Base-by-base conservation (phyloP, 2,797 vertebrate genomes). In the Sternotherus odoratus region DNA sequence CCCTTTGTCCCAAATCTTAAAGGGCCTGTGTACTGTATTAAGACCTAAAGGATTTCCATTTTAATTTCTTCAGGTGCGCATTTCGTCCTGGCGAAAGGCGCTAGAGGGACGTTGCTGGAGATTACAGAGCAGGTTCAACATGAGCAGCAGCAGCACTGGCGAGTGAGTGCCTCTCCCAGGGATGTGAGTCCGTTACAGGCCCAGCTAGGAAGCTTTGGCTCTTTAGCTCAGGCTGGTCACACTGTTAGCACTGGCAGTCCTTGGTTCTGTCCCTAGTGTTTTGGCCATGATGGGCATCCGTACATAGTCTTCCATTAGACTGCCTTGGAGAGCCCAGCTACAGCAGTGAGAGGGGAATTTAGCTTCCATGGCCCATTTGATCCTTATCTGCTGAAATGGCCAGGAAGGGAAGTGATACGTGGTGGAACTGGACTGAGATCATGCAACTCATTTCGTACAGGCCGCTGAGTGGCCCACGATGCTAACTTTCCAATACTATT, bases 1-100 rank as follows among this genome's bases (percentile, higher is more conserved):
- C 5, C n/a, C 54, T 51, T 90, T 26, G 69, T 75, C 75, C 85
- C 33, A 5, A 39, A 15, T 60, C 81, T 75, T 69, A 83, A 85
- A 81, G 66, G 30, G 53, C 72, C 46, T 56, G 66, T 12, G 5
- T 5, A 4, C n/a, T 21, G 23, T 46, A 85, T 43, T n/a, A 74
- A 74, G 53, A 51, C 19, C 57, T 74, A 33, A 80, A 75, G 46
- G 56, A 53, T n/a, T n/a, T 80, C 84, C 30, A 21, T 72, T 72
- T 72, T 24, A 43, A 72, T 74, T 74, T 39, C 39, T 74, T 43
- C 36, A 39, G 7, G 15, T 26, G 69, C 15, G 24, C 69, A 26
- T 46, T 39, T 46, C 56, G 19, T 0, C 0, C 0, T 2, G 50
- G 48, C 1, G 0, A 2, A 43, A 30, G 1, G 3, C 50, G 69